These are phyloP conservation scores for Apocrypta bakeri DNA, from an alignment of 1,140 invertebrate genomes.

Conservation along the genomic window DNA sequence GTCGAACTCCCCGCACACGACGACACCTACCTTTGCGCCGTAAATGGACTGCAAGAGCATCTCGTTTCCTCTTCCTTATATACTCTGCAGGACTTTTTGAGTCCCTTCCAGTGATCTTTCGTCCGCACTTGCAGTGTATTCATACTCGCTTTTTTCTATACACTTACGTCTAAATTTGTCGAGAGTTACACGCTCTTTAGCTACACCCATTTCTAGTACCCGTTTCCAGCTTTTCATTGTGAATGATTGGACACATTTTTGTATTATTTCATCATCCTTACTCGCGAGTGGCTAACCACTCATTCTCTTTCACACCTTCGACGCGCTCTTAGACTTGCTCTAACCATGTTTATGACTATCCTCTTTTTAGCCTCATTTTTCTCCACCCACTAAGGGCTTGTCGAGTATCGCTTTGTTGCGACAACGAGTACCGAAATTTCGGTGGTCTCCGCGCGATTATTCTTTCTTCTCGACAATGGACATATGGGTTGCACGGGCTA, in stretches of 20 bases:
- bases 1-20: constrained; percentile 39
- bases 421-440: constrained; percentile 14
- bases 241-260: background rate
- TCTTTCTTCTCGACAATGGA: background rate
- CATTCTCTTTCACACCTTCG: background rate
- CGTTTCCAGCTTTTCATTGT: background rate
- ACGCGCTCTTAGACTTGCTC: background rate
- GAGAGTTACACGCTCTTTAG: background rate
- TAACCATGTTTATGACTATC: constrained; percentile 9
- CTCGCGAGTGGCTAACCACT: background rate
- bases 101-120: too few species aligned
- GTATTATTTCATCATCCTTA: background rate
- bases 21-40: constrained; percentile 34
- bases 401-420: constrained; percentile 25
- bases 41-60: constrained; percentile 48
- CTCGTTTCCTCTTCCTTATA: constrained; percentile 47
- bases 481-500: background rate
- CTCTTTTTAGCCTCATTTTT: background rate
- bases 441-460: background rate
- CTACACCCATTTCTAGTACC: background rate
- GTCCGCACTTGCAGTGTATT: too few species aligned
- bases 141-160: too few species aligned
- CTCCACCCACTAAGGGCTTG: background rate
- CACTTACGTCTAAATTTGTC: too few species aligned
- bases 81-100: background rate